Percentiles rank a stretch among this genome's conserved stretches.
Evolutionary conservation across 1,140 invertebrate species (phyloP).

Genomic region (Drusus annulatus): DNA sequence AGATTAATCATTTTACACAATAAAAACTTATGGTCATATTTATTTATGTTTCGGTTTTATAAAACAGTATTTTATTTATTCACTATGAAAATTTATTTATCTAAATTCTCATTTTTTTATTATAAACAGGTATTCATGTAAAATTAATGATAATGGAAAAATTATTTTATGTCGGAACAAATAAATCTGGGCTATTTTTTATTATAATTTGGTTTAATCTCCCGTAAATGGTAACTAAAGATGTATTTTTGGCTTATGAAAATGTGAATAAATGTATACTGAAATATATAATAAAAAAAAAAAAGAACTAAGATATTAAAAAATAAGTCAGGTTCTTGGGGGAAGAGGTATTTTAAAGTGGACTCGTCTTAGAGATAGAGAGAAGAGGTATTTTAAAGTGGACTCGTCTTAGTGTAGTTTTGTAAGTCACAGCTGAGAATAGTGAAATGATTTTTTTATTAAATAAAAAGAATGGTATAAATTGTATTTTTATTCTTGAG

Average conservation of each 20-base stretch:
- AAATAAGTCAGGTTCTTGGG: too few species aligned
- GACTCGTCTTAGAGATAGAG: slow-evolving; percentile 39
- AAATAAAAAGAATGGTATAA: slow-evolving; percentile 39
- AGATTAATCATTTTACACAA: too few species aligned
- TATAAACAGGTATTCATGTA: too few species aligned
- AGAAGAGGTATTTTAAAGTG: slow-evolving; percentile 40
- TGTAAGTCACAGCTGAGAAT: slow-evolving; percentile 44
- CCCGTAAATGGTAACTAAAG: not conserved
- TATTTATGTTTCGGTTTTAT: too few species aligned
- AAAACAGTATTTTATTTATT: too few species aligned
- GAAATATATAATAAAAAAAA: not conserved
- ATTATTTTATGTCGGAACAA: too few species aligned
- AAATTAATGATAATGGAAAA: too few species aligned
- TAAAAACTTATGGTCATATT: too few species aligned
- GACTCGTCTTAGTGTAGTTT: slow-evolving; percentile 49
- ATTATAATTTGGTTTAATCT: not conserved
- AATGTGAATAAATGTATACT: slow-evolving; percentile 37
- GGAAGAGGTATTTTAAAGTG: slow-evolving; percentile 40
- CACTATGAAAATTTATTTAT: too few species aligned
- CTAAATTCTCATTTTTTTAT: too few species aligned
- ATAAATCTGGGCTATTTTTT: too few species aligned
- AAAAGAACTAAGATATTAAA: slow-evolving; percentile 16
- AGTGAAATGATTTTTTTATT: slow-evolving; percentile 51
- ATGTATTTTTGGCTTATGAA: slow-evolving; percentile 31
- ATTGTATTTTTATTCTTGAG: slow-evolving; percentile 12